Evolutionary conservation across 2,888 invertebrate species (phyloP).

Genomic region (Sphecodes monilicornis): DNA sequence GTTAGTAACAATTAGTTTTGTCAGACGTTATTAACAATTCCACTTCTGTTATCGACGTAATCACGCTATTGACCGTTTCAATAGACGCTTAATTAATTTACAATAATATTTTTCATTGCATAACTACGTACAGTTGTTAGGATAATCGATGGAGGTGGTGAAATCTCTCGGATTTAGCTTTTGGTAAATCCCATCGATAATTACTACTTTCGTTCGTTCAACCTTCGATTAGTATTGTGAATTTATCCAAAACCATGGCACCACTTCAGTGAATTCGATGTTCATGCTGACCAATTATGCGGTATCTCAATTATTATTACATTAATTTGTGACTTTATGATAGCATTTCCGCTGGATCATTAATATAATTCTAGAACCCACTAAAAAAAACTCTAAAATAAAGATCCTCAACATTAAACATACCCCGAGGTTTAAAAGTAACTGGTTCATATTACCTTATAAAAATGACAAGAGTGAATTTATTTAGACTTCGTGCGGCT

Average conservation of each 20-base stretch:
- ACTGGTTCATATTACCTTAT: too few species aligned
- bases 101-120: conserved; percentile 5
- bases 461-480: too few species aligned
- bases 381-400: too few species aligned
- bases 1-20: conserved; percentile 25
- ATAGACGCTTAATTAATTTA: background rate
- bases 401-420: too few species aligned
- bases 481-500: too few species aligned
- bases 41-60: conserved; percentile 13
- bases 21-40: conserved; percentile 3
- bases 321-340: background rate
- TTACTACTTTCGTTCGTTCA: background rate
- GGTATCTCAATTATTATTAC: background rate
- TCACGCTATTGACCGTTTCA: conserved; percentile 14
- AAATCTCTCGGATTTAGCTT: background rate
- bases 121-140: background rate
- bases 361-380: background rate
- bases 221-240: background rate
- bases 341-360: background rate
- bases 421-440: too few species aligned
- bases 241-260: background rate
- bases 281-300: background rate
- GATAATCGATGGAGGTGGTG: background rate
- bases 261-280: background rate
- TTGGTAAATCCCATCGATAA: background rate